Percentiles rank a stretch among this genome's conserved stretches.
Conservation (phyloP, 2,113 vertebrate genomes). For the Chloroceryle aenea region DNA sequence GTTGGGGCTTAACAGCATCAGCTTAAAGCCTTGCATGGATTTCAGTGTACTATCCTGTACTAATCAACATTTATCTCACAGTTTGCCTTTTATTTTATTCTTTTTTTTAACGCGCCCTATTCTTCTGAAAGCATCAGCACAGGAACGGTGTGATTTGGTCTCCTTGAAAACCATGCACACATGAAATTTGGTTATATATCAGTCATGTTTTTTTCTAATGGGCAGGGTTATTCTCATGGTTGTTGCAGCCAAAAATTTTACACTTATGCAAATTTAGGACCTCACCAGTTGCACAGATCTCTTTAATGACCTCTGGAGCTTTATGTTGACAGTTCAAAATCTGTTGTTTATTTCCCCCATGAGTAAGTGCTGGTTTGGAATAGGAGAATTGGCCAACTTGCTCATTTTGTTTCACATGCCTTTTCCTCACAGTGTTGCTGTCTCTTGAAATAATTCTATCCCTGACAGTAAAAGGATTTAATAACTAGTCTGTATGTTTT, state of each 20-base stretch:
- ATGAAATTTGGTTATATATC: not conserved
- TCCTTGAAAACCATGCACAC: not conserved
- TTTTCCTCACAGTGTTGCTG: not conserved
- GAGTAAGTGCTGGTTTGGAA: not conserved
- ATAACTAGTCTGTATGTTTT: not conserved
- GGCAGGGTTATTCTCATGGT: not conserved
- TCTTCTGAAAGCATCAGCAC: not conserved
- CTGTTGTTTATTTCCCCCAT: not conserved
- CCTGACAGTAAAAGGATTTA: not conserved
- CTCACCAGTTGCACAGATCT: not conserved
- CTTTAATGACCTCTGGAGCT: not conserved
- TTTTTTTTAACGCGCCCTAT: not conserved
- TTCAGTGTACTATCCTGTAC: not conserved
- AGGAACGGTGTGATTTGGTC: not conserved
- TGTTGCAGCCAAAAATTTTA: not conserved
- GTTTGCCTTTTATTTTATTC: not conserved
- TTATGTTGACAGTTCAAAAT: not conserved
- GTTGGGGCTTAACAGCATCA: not conserved
- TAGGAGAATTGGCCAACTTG: not conserved
- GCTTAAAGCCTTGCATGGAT: not conserved
- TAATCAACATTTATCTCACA: not conserved
- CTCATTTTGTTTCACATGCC: not conserved
- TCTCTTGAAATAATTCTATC: not conserved
- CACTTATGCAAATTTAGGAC: not conserved
- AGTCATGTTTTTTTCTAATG: not conserved